Base-by-base conservation (phyloP, 2,888 invertebrate species). In the Carcina quercana region DNA sequence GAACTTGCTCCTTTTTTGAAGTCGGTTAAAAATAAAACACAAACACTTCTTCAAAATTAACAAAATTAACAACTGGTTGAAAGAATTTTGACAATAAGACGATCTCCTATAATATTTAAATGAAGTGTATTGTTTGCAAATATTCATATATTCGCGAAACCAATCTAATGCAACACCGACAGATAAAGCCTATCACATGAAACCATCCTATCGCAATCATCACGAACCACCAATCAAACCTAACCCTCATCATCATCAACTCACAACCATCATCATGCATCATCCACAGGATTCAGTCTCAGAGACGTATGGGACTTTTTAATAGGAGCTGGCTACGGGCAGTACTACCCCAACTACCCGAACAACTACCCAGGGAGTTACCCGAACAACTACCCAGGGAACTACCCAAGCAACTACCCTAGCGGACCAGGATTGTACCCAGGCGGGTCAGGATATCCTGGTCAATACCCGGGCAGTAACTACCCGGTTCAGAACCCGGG, bases 241-340 rank as follows among this genome's bases (percentile, higher is more conserved):
- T 34, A 50, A 43, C 51, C 55, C 52, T 56, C 7, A 17, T 17
- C 17, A 17, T 53, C 60, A 55, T 54, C 64, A 53, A n/a, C 29
- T 25, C 21, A 30, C 30, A 25, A 25, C 17, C n/a, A 28, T 28
- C 28, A 31, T 31, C 30, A 25, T 13, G 5, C n/a, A 28, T 28
- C 28, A 31, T 31, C 46, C 45, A 69, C 82, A 83, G 83, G 82
- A 69, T 73, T 80, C 63, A 68, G 70, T 59, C 59, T 83, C 66
- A 76, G 67, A 65, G 80, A 82, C 53, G 59, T 83, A 59, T 72
- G 78, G 68, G 64, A 76, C 58, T 78, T 71, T 78, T 75, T 83
- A 50, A 49, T 82, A 80, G 83, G 79, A 56, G 68, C 60, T 33
- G 64, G 63, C 42, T 67, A 69, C 44, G 72, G 72, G 2, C 51